phyloP scores from a whole-genome alignment of 2,888 invertebrate genomes.

The Seladonia tumulorum region DNA sequence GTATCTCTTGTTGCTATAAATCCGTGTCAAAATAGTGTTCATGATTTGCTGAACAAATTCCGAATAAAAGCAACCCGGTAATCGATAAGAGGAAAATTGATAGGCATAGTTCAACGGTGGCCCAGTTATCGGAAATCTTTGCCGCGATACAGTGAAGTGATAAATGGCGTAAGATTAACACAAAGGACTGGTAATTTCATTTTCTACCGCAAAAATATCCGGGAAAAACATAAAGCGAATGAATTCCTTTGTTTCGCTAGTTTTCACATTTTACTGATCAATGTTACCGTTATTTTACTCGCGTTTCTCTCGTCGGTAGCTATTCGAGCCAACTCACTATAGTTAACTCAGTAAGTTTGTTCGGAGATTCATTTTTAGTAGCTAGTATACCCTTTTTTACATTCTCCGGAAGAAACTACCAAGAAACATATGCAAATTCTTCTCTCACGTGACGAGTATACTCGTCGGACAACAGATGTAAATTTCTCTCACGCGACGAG shows the following conservation, averaged over 20 bases:
- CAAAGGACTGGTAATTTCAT: not conserved
- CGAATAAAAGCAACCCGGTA: not conserved
- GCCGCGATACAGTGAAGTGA: constrained; percentile 16
- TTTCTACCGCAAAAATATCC: constrained; percentile 12
- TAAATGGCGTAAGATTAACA: constrained; percentile 32
- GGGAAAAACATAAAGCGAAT: not conserved
- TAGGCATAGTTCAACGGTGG: constrained; percentile 21
- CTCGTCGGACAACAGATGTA: too few relatives aligned
- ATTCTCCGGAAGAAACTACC: too few relatives aligned
- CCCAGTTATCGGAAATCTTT: constrained; percentile 38
- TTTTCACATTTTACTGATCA: not conserved
- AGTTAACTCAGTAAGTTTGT: not conserved
- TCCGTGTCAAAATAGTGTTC: not conserved
- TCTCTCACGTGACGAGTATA: too few relatives aligned
- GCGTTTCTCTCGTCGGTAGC: not conserved
- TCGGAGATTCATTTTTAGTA: not conserved
- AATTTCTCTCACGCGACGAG: too few relatives aligned
- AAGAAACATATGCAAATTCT: too few relatives aligned
- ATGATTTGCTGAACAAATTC: constrained; percentile 23
- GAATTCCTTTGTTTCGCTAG: not conserved
- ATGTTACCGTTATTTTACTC: not conserved
- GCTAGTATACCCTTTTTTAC: not conserved
- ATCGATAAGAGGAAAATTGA: constrained; percentile 12
- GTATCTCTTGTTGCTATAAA: not conserved
- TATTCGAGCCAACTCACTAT: not conserved